Percentiles rank a stretch among this genome's conserved stretches.
Evolutionary conservation across 2,888 invertebrate genomes (phyloP).

Genomic region (Pollenia griseotomentosa): DNA sequence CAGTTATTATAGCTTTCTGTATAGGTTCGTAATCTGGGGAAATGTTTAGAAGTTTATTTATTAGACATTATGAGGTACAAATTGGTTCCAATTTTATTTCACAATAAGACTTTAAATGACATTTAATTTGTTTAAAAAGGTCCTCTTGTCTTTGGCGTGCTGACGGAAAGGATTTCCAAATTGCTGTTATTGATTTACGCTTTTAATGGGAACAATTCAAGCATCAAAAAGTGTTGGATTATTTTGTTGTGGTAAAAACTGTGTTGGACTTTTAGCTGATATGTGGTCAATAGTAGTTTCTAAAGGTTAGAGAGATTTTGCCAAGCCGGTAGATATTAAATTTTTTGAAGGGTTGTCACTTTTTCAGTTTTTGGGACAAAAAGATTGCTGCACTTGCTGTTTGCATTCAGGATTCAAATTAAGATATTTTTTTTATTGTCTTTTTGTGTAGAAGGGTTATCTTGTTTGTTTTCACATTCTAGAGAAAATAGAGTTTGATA

Average conservation of each 20-base stretch:
- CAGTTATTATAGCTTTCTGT: slow-evolving; percentile 56
- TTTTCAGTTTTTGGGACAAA: too few species aligned
- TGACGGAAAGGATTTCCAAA: slow-evolving; percentile 1
- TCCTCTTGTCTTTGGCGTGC: background rate
- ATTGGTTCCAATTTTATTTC: too few species aligned
- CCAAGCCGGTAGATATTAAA: too few species aligned
- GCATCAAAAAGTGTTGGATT: slow-evolving; percentile 69
- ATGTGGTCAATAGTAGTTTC: too few species aligned
- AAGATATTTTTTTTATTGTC: too few species aligned
- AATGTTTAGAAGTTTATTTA: slow-evolving; percentile 52
- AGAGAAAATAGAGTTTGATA: too few species aligned
- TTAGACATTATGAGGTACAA: slow-evolving; percentile 45
- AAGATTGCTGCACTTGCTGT: too few species aligned
- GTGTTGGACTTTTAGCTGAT: slow-evolving; percentile 70
- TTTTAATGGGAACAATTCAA: slow-evolving; percentile 60
- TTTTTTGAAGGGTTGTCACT: too few species aligned
- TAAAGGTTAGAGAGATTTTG: too few species aligned
- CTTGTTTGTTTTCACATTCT: too few species aligned
- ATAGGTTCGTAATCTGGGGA: slow-evolving; percentile 60
- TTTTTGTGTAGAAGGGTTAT: too few species aligned
- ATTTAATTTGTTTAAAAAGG: slow-evolving; percentile 31
- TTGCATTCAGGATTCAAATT: too few species aligned
- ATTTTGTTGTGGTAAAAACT: slow-evolving; percentile 47
- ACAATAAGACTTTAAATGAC: slow-evolving; percentile 64
- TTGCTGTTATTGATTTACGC: slow-evolving; percentile 30